Percentiles rank a stretch among this genome's conserved stretches.
phyloP scores from a whole-genome alignment of 2,797 vertebrate genomes.

The Danio tinwini region DNA sequence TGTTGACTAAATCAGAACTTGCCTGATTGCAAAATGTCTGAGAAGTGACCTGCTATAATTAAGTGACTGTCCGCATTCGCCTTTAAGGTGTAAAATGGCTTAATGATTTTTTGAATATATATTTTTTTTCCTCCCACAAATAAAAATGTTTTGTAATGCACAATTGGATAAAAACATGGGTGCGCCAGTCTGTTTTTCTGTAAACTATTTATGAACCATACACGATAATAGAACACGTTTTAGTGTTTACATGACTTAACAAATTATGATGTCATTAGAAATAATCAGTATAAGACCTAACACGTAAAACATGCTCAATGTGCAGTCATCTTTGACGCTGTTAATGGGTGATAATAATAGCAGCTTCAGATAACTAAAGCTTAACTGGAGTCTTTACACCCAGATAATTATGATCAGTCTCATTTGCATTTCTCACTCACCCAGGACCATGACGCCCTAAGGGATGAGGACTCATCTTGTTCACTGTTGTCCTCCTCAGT shows the following conservation, averaged over 20 bases:
- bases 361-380: neutral
- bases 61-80: too few species aligned
- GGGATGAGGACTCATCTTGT: constrained; percentile 65
- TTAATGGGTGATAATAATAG: neutral
- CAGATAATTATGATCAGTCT: neutral
- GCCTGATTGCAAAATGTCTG: too few species aligned
- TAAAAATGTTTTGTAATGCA: neutral
- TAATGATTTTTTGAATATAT: too few species aligned
- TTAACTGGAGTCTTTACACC: neutral
- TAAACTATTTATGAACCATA: neutral
- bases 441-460: constrained; percentile 73
- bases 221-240: neutral
- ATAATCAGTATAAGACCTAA: neutral
- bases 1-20: too few species aligned
- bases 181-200: neutral
- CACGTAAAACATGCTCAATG: neutral
- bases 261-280: neutral
- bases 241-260: neutral
- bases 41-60: too few species aligned
- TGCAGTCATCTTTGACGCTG: neutral
- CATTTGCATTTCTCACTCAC: constrained; percentile 69
- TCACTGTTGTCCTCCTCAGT: constrained; percentile 71
- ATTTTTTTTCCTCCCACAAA: too few species aligned
- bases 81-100: too few species aligned
- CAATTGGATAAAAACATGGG: neutral